Conservation (phyloP, 2,797 vertebrate species). For the Manis crassicaudata region DNA sequence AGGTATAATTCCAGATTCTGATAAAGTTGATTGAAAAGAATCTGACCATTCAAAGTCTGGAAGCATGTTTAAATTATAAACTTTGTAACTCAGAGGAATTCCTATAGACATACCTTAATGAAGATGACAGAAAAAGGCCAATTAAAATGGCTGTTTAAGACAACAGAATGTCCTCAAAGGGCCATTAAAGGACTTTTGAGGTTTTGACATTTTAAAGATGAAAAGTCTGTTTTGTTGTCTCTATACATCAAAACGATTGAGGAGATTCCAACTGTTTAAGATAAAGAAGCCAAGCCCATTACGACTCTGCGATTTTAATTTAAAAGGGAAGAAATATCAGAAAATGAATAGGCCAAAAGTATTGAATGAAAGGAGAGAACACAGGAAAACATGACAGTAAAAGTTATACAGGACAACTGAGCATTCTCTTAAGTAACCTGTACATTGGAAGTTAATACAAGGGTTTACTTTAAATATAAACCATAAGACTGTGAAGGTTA, state of each 20-base stretch:
- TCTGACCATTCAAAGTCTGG: constrained; percentile 14
- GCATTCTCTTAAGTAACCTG: not conserved
- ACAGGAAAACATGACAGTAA: constrained; percentile 6
- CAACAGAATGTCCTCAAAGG: constrained; percentile 18
- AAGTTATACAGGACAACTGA: not conserved
- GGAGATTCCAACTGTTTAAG: constrained; percentile 33
- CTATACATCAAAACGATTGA: not conserved
- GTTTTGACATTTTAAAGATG: not conserved
- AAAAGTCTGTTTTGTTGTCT: constrained; percentile 48
- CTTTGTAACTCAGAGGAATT: constrained; percentile 34
- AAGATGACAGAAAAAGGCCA: constrained; percentile 21
- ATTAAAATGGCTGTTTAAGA: constrained; percentile 41
- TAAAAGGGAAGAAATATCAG: constrained; percentile 47
- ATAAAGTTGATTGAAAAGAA: constrained; percentile 20
- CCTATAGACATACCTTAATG: not conserved
- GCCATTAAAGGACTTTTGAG: constrained; percentile 18
- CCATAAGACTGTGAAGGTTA: not conserved
- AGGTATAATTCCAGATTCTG: not conserved
- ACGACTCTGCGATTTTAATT: not conserved
- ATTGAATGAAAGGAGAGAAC: not conserved
- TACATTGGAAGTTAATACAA: not conserved
- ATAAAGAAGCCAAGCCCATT: not conserved
- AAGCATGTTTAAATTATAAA: constrained; percentile 21
- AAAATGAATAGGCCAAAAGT: not conserved
- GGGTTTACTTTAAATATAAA: not conserved